Base-by-base conservation (phyloP, 2,888 invertebrate species). In the Ectobius pallidus region DNA sequence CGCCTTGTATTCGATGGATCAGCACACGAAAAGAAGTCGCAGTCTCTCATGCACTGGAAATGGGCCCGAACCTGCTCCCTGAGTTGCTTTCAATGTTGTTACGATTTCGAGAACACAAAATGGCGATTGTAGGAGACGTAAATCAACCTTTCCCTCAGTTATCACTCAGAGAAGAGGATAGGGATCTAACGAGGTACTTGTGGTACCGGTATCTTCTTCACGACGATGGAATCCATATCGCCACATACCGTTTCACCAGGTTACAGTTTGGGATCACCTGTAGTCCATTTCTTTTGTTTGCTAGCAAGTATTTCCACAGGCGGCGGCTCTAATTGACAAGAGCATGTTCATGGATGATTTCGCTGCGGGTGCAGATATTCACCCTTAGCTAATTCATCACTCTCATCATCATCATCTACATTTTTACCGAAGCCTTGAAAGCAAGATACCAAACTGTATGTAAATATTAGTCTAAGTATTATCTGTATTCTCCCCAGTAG, bases 321-420 rank as follows among this genome's bases (percentile, higher is more conserved):
- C n/a, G 7, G 18, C 49, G 49, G 7, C 18, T n/a, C 49, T 49
- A 9, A n/a, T 49, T 18, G 49, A 49, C 22, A 49, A 49, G 18
- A 58, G 22, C 18, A 67, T n/a, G 7, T 67, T 20, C 44, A 67
- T 67, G 44, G 67, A 67, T 22, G 67, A 67, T 11, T 25, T 67
- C 22, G 25, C 44, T 1, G 67, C 67, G 4, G 49, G 49, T 18
- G 49, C 18, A 1, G 18, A 49, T 7, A n/a, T 20, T n/a, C 20
- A 49, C 20, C 7, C 18, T 22, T 6, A n/a, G 22, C 20, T 49
- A n/a, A 49, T 49, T 22, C 7, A n/a, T 22, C 49, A 20, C 20
- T 49, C 18, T 22, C 2, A 49, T 18, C 20, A 49, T 16, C 63
- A 63, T 34, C 34, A 32, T n/a, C n/a, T n/a, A n/a, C n/a, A n/a